Evolutionary conservation across 64 coral and sea anemone genomes (phyloP).

Genomic region (Astreopora myriophthalma): DNA sequence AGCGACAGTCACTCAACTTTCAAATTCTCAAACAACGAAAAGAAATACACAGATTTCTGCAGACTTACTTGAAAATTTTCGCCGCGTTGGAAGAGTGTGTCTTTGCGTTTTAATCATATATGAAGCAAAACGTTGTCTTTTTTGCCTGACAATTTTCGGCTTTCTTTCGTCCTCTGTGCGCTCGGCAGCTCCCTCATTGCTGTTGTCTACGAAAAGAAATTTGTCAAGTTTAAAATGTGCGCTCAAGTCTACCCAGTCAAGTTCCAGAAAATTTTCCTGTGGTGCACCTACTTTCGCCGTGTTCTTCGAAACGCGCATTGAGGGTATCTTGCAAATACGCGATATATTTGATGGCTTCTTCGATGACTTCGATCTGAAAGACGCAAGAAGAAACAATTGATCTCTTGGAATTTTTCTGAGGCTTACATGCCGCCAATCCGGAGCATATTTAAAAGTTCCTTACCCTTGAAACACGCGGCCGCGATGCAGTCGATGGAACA

Average conservation of each 20-base stretch:
- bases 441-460: not conserved
- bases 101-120: conserved; percentile 99
- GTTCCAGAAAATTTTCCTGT: conserved; percentile 72
- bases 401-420: conserved; percentile 13
- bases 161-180: conserved; percentile 43
- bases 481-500: conserved; percentile 77
- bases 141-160: conserved; percentile 70
- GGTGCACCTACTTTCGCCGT: conserved; percentile 63
- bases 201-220: conserved; percentile 68
- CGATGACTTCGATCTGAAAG: conserved; percentile 93
- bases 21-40: conserved; percentile 53
- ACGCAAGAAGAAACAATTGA: conserved; percentile 25
- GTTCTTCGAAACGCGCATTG: conserved; percentile 48
- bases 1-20: not conserved
- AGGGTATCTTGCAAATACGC: conserved; percentile 89
- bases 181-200: not conserved
- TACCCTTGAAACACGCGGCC: conserved; percentile 90
- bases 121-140: conserved; percentile 92
- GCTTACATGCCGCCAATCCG: not conserved
- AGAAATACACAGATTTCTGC: conserved; percentile 85
- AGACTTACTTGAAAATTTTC: conserved; percentile 94
- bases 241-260: conserved; percentile 76
- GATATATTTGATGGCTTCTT: conserved; percentile 99
- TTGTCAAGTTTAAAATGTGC: conserved; percentile 65
- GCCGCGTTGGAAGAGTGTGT: conserved; percentile 74